A percentile compares a stretch with the other conserved stretches of the same genome.
Evolutionary conservation across 1,140 invertebrate genomes (phyloP).

Genomic region (Armadillidium nasatum): DNA sequence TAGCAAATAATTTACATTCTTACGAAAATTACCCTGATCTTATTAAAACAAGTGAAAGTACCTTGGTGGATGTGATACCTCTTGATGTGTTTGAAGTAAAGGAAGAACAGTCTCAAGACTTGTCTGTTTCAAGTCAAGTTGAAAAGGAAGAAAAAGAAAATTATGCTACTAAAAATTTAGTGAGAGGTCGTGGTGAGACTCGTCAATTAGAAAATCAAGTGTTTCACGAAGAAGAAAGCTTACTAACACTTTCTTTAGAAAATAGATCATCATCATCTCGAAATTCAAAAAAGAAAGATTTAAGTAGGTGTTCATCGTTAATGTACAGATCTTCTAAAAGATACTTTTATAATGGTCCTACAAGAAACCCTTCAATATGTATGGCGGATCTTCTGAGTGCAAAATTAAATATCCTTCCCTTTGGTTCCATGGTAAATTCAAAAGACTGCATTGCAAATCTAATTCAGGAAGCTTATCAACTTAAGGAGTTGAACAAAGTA

Average conservation of each 20-base stretch:
- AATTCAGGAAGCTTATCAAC: neutral
- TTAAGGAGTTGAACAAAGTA: neutral
- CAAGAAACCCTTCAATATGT: neutral
- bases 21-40: too few relatives aligned
- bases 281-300: neutral
- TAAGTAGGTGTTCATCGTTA: neutral
- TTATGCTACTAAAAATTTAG: neutral
- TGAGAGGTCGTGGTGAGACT: neutral
- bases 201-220: neutral
- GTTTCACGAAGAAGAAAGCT: neutral
- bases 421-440: neutral
- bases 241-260: neutral
- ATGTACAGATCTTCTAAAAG: neutral
- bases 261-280: neutral
- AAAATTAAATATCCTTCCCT: neutral
- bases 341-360: neutral
- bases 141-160: too few relatives aligned
- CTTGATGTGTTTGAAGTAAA: too few relatives aligned
- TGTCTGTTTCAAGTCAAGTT: too few relatives aligned
- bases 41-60: too few relatives aligned
- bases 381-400: neutral
- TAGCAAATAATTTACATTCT: too few relatives aligned
- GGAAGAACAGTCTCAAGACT: too few relatives aligned
- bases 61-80: too few relatives aligned
- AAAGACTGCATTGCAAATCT: constrained; percentile 4